These are phyloP conservation scores for Electrophaes corylata DNA, from an alignment of 2,888 invertebrate species.

Conservation along the genomic window DNA sequence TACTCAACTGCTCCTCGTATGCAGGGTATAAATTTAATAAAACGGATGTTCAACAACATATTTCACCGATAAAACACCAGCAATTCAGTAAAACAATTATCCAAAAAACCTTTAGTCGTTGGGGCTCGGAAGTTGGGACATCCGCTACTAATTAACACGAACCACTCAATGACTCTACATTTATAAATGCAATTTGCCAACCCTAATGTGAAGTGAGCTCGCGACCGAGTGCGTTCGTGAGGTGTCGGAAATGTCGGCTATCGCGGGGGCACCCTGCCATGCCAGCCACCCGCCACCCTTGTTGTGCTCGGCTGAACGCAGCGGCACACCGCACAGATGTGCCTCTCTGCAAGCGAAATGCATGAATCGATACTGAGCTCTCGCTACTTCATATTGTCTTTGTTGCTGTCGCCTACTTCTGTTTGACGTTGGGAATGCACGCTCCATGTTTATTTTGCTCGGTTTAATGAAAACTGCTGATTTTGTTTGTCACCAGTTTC, in stretches of 20 bases:
- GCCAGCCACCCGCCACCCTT: constrained; percentile 45
- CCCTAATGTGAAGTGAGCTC: constrained; percentile 72
- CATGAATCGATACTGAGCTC: constrained; percentile 77
- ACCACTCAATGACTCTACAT: constrained; percentile 29
- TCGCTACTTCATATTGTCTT: constrained; percentile 73
- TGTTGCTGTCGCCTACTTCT: constrained; percentile 79
- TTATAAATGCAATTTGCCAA: constrained; percentile 44
- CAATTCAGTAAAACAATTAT: constrained; percentile 22
- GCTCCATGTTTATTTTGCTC: constrained; percentile 28
- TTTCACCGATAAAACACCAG: constrained; percentile 4
- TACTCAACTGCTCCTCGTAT: background rate
- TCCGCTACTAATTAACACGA: constrained; percentile 28
- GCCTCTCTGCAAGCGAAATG: constrained; percentile 65
- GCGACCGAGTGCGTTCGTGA: constrained; percentile 74
- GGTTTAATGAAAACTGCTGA: constrained; percentile 31
- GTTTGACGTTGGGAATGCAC: constrained; percentile 40
- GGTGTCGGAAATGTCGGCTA: constrained; percentile 81
- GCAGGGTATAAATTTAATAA: background rate
- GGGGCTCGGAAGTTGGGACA: constrained; percentile 2
- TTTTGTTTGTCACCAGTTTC: constrained; percentile 26
- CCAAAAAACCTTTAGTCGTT: constrained; percentile 8
- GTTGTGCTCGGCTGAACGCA: constrained; percentile 69
- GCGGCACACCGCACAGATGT: constrained; percentile 74
- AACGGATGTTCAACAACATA: background rate
- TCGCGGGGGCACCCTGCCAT: constrained; percentile 48